Percentiles rank a stretch among this genome's conserved stretches.
phyloP scores from a whole-genome alignment of 2,888 invertebrate genomes.

The Cheilosia pagana region DNA sequence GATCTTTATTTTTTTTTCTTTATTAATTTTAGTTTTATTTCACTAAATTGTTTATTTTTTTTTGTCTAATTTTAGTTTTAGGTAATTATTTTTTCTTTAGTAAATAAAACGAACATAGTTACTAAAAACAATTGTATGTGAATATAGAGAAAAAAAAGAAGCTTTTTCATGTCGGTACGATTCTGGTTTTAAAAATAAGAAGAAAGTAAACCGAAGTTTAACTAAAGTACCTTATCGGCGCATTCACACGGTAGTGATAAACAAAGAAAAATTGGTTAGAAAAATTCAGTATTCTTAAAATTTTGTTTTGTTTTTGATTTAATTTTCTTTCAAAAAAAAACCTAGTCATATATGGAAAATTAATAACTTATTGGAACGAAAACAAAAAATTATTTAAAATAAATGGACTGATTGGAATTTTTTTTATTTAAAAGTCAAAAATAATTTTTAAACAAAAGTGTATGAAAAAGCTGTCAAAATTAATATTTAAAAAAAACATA shows the following conservation, averaged over 20 bases:
- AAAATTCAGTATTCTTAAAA: conserved; percentile 72
- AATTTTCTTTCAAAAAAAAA: conserved; percentile 62
- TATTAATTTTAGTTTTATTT: conserved; percentile 56
- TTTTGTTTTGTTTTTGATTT: conserved; percentile 64
- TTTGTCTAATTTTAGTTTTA: conserved; percentile 61
- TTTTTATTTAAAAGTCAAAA: conserved; percentile 43
- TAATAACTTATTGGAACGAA: conserved; percentile 50
- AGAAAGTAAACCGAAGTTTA: conserved; percentile 22
- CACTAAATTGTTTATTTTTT: conserved; percentile 39
- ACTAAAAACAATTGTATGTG: conserved; percentile 49
- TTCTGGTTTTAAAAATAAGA: conserved; percentile 26
- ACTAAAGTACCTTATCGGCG: conserved; percentile 67
- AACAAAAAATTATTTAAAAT: conserved; percentile 28
- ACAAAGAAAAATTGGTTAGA: conserved; percentile 51
- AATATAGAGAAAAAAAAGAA: conserved; percentile 33
- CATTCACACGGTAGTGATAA: conserved; percentile 64
- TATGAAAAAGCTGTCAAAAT: conserved; percentile 61
- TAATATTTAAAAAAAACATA: conserved; percentile 2
- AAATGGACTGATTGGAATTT: conserved; percentile 70
- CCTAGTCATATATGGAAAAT: conserved; percentile 71
- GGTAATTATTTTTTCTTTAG: conserved; percentile 45
- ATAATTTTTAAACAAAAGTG: conserved; percentile 15
- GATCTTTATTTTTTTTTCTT: conserved; percentile 49
- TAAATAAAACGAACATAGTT: conserved; percentile 49
- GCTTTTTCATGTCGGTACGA: conserved; percentile 72